phyloP scores from a whole-genome alignment of 2,888 invertebrate species.

The Hyles lineata region DNA sequence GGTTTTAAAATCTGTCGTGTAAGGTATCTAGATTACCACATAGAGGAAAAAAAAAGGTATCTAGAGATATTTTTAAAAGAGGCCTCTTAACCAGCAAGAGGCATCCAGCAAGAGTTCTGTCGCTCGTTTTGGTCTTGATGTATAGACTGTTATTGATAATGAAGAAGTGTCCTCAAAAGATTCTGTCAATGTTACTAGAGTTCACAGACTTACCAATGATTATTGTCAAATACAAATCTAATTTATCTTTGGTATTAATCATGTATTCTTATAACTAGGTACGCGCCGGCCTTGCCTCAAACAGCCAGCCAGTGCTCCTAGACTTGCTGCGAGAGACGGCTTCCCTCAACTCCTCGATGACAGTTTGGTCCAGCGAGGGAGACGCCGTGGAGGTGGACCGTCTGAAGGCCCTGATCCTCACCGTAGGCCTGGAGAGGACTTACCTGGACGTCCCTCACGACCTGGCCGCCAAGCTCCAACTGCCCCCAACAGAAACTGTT shows the following conservation, averaged over 20 bases:
- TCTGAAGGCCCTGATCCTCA: slow-evolving; percentile 87
- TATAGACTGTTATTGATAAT: too few species aligned
- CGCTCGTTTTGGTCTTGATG: too few species aligned
- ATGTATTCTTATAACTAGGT: slow-evolving; percentile 54
- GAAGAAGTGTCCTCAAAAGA: too few species aligned
- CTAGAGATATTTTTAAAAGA: too few species aligned
- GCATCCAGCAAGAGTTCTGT: too few species aligned
- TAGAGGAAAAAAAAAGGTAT: too few species aligned
- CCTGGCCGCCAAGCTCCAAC: slow-evolving; percentile 78
- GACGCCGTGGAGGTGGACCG: slow-evolving; percentile 88
- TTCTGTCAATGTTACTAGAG: too few species aligned
- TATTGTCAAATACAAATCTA: too few species aligned
- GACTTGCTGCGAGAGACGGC: slow-evolving; percentile 83
- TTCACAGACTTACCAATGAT: too few species aligned
- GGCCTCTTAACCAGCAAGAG: too few species aligned
- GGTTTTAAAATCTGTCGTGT: too few species aligned
- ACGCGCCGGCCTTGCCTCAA: slow-evolving; percentile 84
- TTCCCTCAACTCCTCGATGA: slow-evolving; percentile 87
- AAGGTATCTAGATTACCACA: too few species aligned
- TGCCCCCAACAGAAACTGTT: slow-evolving; percentile 65
- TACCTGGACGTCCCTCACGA: slow-evolving; percentile 92
- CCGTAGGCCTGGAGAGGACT: slow-evolving; percentile 87
- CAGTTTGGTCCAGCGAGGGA: slow-evolving; percentile 90
- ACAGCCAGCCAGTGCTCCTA: slow-evolving; percentile 86
- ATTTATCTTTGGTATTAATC: background rate